phyloP scores from a whole-genome alignment of 2,113 vertebrate genomes.

The Hemicordylus capensis region DNA sequence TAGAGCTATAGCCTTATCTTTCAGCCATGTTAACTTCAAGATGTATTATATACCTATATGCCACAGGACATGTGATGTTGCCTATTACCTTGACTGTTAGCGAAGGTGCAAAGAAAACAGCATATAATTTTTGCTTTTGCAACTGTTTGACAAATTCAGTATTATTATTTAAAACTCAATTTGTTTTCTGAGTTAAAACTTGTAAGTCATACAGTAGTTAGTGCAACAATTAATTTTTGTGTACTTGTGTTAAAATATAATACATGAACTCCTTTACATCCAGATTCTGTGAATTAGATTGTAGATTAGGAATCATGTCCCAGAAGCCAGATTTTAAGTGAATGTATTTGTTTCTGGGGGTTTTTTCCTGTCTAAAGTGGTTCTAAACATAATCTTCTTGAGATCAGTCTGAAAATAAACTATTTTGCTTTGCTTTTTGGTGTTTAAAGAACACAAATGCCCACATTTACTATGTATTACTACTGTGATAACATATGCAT shows the following conservation, averaged over 20 bases:
- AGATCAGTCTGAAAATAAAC: slow-evolving; percentile 63
- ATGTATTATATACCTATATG: too few species aligned
- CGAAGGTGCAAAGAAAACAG: not conserved
- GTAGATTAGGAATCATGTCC: not conserved
- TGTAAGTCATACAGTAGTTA: slow-evolving; percentile 70
- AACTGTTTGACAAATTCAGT: not conserved
- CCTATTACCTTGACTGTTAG: not conserved
- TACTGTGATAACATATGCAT: slow-evolving; percentile 53
- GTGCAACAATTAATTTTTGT: slow-evolving; percentile 60
- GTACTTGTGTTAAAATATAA: slow-evolving; percentile 4
- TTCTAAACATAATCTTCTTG: slow-evolving; percentile 60
- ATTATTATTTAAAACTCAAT: not conserved
- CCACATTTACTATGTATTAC: slow-evolving; percentile 57
- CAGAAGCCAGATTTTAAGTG: slow-evolving; percentile 62
- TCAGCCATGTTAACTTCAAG: too few species aligned
- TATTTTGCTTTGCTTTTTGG: slow-evolving; percentile 71
- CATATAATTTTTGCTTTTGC: not conserved
- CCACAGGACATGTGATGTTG: not conserved
- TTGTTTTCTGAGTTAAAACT: slow-evolving; percentile 57
- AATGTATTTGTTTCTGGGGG: slow-evolving; percentile 46
- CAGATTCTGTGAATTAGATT: not conserved
- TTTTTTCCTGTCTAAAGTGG: slow-evolving; percentile 51
- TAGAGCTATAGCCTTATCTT: not conserved
- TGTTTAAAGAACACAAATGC: slow-evolving; percentile 74
- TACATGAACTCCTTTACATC: not conserved